Evolutionary conservation across 1,140 invertebrate species (phyloP).

Genomic region (Cherax destructor): DNA sequence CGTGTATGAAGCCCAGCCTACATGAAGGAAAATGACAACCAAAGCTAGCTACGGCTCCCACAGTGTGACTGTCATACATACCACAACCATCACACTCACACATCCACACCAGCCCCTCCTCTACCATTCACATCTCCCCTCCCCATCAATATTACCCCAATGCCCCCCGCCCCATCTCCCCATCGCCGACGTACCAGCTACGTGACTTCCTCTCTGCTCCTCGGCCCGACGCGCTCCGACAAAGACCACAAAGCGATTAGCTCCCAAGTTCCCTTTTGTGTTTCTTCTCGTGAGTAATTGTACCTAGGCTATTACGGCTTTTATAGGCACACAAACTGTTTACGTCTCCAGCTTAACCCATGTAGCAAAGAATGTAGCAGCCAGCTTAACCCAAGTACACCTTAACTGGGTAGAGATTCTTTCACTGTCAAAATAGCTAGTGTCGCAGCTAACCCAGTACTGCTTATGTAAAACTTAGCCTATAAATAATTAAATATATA

Average conservation of each 20-base stretch:
- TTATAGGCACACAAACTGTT: not conserved
- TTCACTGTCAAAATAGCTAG: too few species aligned
- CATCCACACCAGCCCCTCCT: not conserved
- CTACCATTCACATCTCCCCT: not conserved
- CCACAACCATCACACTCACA: not conserved
- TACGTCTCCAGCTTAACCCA: too few species aligned
- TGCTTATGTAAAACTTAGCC: too few species aligned
- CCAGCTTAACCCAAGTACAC: too few species aligned
- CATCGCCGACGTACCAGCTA: not conserved
- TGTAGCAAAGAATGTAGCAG: too few species aligned
- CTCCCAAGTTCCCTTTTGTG: not conserved
- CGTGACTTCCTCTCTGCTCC: conserved; percentile 30
- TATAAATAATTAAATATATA: not conserved
- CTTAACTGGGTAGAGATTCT: too few species aligned
- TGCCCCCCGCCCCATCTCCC: not conserved
- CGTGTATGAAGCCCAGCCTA: too few species aligned
- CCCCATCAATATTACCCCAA: not conserved
- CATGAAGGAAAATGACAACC: too few species aligned
- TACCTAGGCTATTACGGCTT: not conserved
- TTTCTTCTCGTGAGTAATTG: not conserved
- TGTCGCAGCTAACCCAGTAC: too few species aligned
- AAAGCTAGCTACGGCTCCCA: too few species aligned
- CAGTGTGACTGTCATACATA: too few species aligned
- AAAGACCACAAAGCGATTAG: not conserved
- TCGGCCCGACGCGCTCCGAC: not conserved